Percentiles rank a stretch among this genome's conserved stretches.
These are phyloP conservation scores for Hyperopisus bebe DNA, from an alignment of 2,113 vertebrate species.

Conservation along the genomic window DNA sequence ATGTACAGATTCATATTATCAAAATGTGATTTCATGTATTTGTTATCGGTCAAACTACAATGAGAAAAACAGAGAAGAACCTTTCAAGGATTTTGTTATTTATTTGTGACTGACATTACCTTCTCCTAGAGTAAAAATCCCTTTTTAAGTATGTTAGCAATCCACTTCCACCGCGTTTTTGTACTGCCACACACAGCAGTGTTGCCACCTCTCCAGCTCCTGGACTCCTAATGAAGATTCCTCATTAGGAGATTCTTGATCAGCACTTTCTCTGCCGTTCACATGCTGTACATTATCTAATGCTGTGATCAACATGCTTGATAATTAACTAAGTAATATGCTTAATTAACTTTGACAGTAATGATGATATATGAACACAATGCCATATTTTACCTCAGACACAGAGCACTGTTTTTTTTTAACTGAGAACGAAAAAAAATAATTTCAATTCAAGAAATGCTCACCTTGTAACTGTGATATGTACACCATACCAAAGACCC, in stretches of 20 bases:
- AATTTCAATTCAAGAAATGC: background rate
- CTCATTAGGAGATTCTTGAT: background rate
- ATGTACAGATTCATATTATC: background rate
- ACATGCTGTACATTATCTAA: background rate
- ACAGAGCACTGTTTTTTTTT: background rate
- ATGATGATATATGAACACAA: background rate
- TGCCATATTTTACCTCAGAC: background rate
- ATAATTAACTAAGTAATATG: slow-evolving; percentile 7
- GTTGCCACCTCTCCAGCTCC: background rate
- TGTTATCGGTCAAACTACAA: background rate
- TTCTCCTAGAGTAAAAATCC: background rate
- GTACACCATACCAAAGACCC: background rate
- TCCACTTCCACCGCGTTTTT: background rate
- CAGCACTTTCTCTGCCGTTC: background rate
- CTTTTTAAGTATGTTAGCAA: background rate
- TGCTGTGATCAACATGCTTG: background rate
- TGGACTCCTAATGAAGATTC: background rate
- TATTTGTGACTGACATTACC: background rate
- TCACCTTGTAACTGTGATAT: background rate
- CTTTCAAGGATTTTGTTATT: background rate
- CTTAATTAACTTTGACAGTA: background rate
- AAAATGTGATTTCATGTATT: background rate
- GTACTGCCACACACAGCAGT: background rate
- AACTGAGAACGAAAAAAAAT: background rate
- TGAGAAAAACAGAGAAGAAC: background rate